Conservation (phyloP, 2,888 invertebrate genomes). For the Erpobdella octoculata region DNA sequence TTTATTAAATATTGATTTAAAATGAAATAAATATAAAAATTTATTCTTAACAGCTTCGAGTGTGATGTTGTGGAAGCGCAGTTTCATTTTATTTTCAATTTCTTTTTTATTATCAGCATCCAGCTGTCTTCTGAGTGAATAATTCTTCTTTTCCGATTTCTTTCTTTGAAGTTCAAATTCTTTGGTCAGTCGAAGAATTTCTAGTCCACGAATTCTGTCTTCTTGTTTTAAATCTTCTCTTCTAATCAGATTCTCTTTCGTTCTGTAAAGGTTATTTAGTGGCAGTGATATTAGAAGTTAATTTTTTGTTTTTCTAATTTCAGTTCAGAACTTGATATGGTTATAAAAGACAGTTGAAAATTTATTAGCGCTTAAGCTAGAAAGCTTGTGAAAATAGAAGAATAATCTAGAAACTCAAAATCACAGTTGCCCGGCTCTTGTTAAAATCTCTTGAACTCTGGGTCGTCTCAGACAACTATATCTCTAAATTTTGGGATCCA, state of each 20-base stretch:
- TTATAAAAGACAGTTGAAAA: too few species aligned
- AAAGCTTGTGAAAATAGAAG: too few species aligned
- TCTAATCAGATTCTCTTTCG: too few species aligned
- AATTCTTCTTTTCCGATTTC: background rate
- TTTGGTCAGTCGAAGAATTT: background rate
- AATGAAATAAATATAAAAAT: background rate
- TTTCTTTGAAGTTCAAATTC: background rate
- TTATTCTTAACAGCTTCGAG: constrained; percentile 8
- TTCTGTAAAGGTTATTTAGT: background rate
- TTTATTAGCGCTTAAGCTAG: too few species aligned
- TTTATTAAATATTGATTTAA: background rate
- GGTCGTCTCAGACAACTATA: too few species aligned
- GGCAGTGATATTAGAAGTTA: background rate
- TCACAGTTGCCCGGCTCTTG: too few species aligned
- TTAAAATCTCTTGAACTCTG: too few species aligned
- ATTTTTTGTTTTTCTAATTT: background rate
- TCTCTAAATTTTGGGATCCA: too few species aligned
- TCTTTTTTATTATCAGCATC: background rate
- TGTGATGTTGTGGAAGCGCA: background rate
- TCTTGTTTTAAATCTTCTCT: background rate
- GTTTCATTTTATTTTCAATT: background rate
- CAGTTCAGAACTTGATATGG: background rate
- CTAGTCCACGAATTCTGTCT: background rate
- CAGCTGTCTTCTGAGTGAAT: background rate
- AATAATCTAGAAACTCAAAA: too few species aligned